Evolutionary conservation across 2,113 vertebrate species (phyloP).

Genomic region (Xiphophorus couchianus): DNA sequence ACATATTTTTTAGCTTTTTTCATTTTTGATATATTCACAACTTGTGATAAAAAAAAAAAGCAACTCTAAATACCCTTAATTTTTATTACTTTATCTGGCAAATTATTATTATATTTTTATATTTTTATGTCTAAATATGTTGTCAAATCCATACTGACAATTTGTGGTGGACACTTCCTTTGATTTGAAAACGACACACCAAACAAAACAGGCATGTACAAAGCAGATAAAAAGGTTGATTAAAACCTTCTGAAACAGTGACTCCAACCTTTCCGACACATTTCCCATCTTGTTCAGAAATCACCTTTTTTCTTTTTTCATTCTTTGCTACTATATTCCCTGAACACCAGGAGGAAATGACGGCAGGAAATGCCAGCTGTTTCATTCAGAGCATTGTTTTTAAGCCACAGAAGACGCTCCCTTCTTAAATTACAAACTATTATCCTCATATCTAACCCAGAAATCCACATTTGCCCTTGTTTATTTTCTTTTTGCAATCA

Average conservation of each 20-base stretch:
- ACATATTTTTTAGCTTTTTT: no score
- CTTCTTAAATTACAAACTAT: conserved; percentile 7
- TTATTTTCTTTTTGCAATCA: not conserved
- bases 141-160: not conserved
- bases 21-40: not conserved
- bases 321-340: not conserved
- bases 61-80: not conserved
- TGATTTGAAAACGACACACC: not conserved
- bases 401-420: conserved; percentile 9
- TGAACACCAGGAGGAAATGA: conserved; percentile 53
- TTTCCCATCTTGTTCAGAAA: conserved; percentile 5
- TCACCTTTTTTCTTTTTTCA: conserved; percentile 9
- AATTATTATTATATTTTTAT: not conserved
- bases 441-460: not conserved
- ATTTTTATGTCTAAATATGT: not conserved
- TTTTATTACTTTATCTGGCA: not conserved
- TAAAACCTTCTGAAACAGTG: not conserved
- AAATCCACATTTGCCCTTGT: not conserved
- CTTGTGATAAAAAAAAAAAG: not conserved
- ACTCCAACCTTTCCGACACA: not conserved
- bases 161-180: not conserved
- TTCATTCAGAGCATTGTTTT: conserved; percentile 37
- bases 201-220: not conserved
- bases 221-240: not conserved
- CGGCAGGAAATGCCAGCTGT: conserved; percentile 63